Percentiles rank a stretch among this genome's conserved stretches.
Conservation (phyloP, 2,113 vertebrate genomes). For the Trachemys scripta region DNA sequence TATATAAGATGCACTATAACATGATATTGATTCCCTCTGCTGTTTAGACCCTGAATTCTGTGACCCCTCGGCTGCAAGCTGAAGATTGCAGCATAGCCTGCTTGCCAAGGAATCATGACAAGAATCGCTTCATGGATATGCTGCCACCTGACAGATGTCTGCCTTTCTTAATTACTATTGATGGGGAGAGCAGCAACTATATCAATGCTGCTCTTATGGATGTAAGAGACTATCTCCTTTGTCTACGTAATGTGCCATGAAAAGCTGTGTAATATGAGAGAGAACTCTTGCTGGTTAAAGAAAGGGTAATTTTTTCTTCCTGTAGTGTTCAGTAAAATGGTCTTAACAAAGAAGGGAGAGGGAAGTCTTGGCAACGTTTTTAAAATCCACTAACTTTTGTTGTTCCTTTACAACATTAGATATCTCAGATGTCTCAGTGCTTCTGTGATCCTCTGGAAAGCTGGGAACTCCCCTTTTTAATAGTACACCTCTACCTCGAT, state of each 20-base stretch:
- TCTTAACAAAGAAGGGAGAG: not conserved
- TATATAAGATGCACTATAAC: not conserved
- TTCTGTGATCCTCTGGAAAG: not conserved
- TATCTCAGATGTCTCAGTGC: not conserved
- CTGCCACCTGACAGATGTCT: slow-evolving; percentile 98
- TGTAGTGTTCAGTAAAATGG: slow-evolving; percentile 10
- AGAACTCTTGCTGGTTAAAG: slow-evolving; percentile 27
- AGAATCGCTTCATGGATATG: slow-evolving; percentile 99
- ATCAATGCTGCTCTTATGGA: slow-evolving; percentile 99
- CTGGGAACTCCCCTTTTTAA: slow-evolving; percentile 17
- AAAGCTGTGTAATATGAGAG: slow-evolving; percentile 41
- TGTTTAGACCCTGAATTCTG: slow-evolving; percentile 95
- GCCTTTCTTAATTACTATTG: slow-evolving; percentile 99
- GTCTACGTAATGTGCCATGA: slow-evolving; percentile 24
- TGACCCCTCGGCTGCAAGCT: slow-evolving; percentile 96
- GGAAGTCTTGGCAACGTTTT: not conserved
- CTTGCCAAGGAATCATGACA: slow-evolving; percentile 98
- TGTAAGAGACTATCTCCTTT: slow-evolving; percentile 87
- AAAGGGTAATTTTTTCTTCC: slow-evolving; percentile 39
- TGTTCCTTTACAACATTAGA: not conserved
- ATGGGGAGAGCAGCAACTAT: slow-evolving; percentile 99
- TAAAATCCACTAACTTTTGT: not conserved
- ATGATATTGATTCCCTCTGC: not conserved
- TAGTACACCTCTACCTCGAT: not conserved
- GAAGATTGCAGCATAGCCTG: slow-evolving; percentile 99